Conservation (phyloP, 2,113 vertebrate genomes). For the Campylomormyrus numenius region DNA sequence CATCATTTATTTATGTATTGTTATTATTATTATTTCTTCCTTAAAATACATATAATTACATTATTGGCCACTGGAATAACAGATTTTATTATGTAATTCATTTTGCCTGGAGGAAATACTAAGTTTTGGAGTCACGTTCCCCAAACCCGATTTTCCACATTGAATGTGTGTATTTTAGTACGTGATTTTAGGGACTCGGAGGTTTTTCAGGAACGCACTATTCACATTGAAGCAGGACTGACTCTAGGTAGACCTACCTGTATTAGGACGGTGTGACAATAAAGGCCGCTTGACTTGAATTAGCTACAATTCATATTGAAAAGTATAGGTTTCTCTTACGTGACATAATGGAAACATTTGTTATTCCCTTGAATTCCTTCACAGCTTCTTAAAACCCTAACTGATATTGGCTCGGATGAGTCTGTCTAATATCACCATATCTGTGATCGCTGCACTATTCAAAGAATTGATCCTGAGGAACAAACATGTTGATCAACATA, state of each 20-base stretch:
- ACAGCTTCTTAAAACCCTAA: slow-evolving; percentile 36
- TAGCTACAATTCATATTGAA: background rate
- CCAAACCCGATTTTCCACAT: background rate
- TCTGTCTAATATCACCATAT: slow-evolving; percentile 47
- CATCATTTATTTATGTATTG: background rate
- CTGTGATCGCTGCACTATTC: slow-evolving; percentile 34
- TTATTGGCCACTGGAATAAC: background rate
- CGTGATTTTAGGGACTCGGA: background rate
- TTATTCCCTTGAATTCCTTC: slow-evolving; percentile 39
- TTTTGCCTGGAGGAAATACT: background rate
- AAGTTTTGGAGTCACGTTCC: background rate
- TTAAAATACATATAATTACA: background rate
- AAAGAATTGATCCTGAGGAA: slow-evolving; percentile 63
- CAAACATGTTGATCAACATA: slow-evolving; percentile 64
- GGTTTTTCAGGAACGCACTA: background rate
- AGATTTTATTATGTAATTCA: background rate
- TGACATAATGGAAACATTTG: background rate
- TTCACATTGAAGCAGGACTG: background rate
- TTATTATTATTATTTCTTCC: background rate
- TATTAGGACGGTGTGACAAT: background rate
- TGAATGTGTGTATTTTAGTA: background rate
- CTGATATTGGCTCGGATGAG: slow-evolving; percentile 48
- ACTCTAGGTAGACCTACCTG: background rate
- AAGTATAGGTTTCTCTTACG: background rate
- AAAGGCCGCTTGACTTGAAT: background rate